Evolutionary conservation across 2,888 invertebrate species (phyloP).

Genomic region (Acronicta leporina): DNA sequence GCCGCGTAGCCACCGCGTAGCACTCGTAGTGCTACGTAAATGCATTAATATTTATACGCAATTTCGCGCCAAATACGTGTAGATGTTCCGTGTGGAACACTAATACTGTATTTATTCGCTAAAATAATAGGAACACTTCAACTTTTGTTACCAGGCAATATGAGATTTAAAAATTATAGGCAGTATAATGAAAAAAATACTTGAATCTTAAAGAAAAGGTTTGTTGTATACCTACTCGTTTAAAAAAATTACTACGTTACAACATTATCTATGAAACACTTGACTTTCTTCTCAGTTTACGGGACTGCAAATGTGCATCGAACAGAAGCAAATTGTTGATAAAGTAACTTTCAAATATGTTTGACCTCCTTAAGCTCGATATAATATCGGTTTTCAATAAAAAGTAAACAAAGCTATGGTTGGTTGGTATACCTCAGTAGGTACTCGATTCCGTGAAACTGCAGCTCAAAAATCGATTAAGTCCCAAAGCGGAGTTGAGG

Average conservation of each 20-base stretch:
- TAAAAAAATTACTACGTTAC: background rate
- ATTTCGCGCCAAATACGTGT: slow-evolving; percentile 46
- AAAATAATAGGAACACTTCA: slow-evolving; percentile 41
- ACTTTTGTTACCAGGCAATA: slow-evolving; percentile 27
- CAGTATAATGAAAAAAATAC: slow-evolving; percentile 18
- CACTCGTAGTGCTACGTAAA: slow-evolving; percentile 53
- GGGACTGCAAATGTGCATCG: slow-evolving; percentile 9
- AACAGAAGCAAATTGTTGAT: slow-evolving; percentile 14
- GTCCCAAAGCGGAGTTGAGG: slow-evolving; percentile 85
- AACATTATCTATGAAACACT: background rate
- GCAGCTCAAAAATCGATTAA: slow-evolving; percentile 88
- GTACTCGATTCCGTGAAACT: slow-evolving; percentile 79
- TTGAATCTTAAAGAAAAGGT: slow-evolving; percentile 12
- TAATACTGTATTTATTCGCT: slow-evolving; percentile 34
- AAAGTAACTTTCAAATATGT: slow-evolving; percentile 23
- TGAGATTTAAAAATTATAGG: slow-evolving; percentile 29
- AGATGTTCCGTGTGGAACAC: slow-evolving; percentile 34
- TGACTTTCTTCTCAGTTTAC: slow-evolving; percentile 7
- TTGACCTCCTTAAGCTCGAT: slow-evolving; percentile 22
- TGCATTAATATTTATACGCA: slow-evolving; percentile 55
- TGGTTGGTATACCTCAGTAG: slow-evolving; percentile 70
- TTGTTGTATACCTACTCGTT: background rate
- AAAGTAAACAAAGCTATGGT: slow-evolving; percentile 36
- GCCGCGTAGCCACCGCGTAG: slow-evolving; percentile 61
- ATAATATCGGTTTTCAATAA: slow-evolving; percentile 50